A percentile compares a stretch with the other conserved stretches of the same genome.
phyloP scores from a whole-genome alignment of 2,888 invertebrate genomes.

The Pyrrhia umbra region DNA sequence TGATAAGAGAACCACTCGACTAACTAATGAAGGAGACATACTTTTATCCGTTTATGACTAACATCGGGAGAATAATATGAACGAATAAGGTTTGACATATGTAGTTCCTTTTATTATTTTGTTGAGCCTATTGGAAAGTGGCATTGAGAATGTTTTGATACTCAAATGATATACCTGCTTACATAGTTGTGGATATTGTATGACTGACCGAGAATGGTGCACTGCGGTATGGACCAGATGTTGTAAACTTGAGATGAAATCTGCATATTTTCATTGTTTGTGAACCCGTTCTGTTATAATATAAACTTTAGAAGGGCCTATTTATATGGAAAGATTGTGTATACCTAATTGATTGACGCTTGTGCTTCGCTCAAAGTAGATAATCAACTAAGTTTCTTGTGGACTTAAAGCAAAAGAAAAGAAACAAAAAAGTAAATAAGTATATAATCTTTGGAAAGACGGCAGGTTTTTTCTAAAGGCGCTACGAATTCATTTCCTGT shows the following conservation, averaged over 20 bases:
- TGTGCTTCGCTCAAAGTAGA: conserved; percentile 5
- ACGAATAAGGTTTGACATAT: conserved; percentile 42
- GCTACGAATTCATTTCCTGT: conserved; percentile 32
- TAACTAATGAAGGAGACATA: conserved; percentile 63
- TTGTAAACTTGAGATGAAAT: conserved; percentile 61
- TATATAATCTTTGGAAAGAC: conserved; percentile 17
- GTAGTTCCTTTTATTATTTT: conserved; percentile 25
- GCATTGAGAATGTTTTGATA: conserved; percentile 31
- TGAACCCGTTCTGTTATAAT: conserved; percentile 13
- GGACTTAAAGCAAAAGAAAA: conserved; percentile 22
- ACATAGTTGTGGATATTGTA: conserved; percentile 39
- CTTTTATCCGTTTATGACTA: conserved; percentile 55
- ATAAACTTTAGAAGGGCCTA: neutral
- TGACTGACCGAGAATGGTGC: conserved; percentile 61
- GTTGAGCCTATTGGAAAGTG: conserved; percentile 30
- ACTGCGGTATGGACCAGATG: conserved; percentile 67
- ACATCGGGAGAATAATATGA: conserved; percentile 37
- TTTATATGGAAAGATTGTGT: neutral
- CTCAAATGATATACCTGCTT: conserved; percentile 30
- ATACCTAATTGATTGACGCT: neutral
- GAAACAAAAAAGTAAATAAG: conserved; percentile 19
- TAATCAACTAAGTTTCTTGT: conserved; percentile 27
- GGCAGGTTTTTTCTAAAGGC: conserved; percentile 23
- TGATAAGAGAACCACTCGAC: conserved; percentile 67
- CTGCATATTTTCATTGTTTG: conserved; percentile 59